Percentiles rank a stretch among this genome's conserved stretches.
phyloP scores from a whole-genome alignment of 2,888 invertebrate species.

The Pheosia gnoma region DNA sequence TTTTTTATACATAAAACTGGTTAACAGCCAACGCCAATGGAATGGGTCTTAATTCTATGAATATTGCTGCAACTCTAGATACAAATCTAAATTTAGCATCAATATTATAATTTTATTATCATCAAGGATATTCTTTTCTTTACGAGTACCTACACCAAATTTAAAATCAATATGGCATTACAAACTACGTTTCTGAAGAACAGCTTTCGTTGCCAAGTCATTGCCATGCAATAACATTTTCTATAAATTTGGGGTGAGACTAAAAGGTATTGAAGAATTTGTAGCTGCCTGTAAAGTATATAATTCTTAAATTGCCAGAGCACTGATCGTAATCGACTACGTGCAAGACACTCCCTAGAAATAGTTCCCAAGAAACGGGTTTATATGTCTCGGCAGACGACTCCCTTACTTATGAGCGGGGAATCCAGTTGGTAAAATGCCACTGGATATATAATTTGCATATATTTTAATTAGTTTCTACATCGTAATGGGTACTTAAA shows the following conservation, averaged over 20 bases:
- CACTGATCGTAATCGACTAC: neutral
- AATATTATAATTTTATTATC: too few species aligned
- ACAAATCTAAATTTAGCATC: neutral
- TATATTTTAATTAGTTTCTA: slow-evolving; percentile 54
- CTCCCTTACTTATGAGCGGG: slow-evolving; percentile 43
- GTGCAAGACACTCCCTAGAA: slow-evolving; percentile 10
- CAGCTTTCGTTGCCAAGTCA: too few species aligned
- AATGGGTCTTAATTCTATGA: neutral
- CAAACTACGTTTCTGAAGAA: too few species aligned
- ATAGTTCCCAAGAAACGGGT: slow-evolving; percentile 24
- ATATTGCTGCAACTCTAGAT: neutral
- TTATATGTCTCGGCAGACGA: slow-evolving; percentile 14
- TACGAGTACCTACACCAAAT: neutral
- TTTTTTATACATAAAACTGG: too few species aligned
- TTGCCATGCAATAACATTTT: too few species aligned
- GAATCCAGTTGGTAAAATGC: slow-evolving; percentile 46
- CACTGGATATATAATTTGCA: slow-evolving; percentile 47
- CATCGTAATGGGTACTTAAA: slow-evolving; percentile 11
- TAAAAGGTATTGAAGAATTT: too few species aligned
- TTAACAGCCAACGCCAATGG: neutral
- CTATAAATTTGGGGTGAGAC: too few species aligned
- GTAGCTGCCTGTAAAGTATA: neutral
- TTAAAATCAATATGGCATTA: too few species aligned
- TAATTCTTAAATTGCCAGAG: neutral
- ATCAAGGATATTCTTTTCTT: neutral